Evolutionary conservation across 2,888 invertebrate genomes (phyloP), one percentile per base, ranked within the genome.

Genomic region (Escarpia spicata): DNA sequence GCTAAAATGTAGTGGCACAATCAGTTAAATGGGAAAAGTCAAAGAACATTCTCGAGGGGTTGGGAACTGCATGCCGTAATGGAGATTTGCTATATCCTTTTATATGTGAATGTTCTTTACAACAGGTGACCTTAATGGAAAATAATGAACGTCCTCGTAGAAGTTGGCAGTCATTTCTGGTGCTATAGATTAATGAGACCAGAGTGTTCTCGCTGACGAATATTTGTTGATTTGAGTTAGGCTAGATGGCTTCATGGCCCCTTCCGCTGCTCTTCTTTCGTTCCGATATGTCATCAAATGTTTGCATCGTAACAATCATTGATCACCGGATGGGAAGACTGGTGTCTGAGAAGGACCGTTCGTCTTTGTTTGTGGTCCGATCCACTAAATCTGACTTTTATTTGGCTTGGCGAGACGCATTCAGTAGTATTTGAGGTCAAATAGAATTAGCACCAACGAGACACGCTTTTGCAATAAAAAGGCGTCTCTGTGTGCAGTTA

Each of bases 391-490:
- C 26, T 0, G 75, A 75, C 75, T 75, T 75, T 75, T 75, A 75
- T 75, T 75, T 26, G 75, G 75, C 19, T 26, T 26, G 75, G 75
- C 75, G 75, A 75, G 75, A 75, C 75, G 26, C 26, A 75, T n/a
- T 75, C 75, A 75, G n/a, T 75, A n/a, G 75, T 75, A 75, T 75
- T 19, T 75, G 75, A 75, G 75, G 26, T 75, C 26, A 75, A 75
- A 75, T 75, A 75, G 75, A 75, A 75, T 75, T 75, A 75, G 75
- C 6, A 26, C 26, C 2, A 4, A 6, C 6, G 26, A 75, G 75
- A 75, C 75, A 75, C 75, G 75, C 75, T 75, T 75, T 75, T 75
- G 75, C 75, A 75, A 75, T 75, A 75, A 75, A 75, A 75, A 75
- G 75, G 26, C 26, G 75, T 75, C 75, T 75, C 75, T 19, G 75